Conservation (phyloP, 2,888 invertebrate genomes). For the Saturnia pavonia region DNA sequence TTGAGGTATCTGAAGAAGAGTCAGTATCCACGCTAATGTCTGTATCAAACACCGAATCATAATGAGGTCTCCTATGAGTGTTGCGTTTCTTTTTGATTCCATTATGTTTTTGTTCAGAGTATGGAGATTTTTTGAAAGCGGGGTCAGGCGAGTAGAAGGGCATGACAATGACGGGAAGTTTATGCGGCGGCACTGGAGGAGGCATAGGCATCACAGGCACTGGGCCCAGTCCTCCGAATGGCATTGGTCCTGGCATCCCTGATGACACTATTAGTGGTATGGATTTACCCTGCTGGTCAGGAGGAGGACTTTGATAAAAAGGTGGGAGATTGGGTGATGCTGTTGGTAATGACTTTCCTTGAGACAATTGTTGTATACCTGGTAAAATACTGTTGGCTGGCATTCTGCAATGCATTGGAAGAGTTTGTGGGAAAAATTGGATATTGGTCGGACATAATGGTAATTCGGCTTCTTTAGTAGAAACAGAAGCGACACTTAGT, state of each 20-base stretch:
- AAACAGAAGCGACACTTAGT: slow-evolving; percentile 28
- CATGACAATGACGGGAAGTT: slow-evolving; percentile 74
- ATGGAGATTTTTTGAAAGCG: slow-evolving; percentile 39
- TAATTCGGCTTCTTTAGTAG: slow-evolving; percentile 50
- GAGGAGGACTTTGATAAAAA: slow-evolving; percentile 37
- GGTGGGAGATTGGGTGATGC: slow-evolving; percentile 38
- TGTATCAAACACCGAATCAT: slow-evolving; percentile 33
- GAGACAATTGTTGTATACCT: slow-evolving; percentile 22
- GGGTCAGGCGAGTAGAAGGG: slow-evolving; percentile 71
- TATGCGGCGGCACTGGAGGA: slow-evolving; percentile 43
- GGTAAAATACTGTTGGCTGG: slow-evolving; percentile 39
- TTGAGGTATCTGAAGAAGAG: slow-evolving; percentile 40
- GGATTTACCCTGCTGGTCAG: slow-evolving; percentile 40
- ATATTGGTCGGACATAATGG: slow-evolving; percentile 66
- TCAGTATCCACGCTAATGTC: slow-evolving; percentile 32
- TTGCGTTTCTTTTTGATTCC: slow-evolving; percentile 28
- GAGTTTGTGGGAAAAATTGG: slow-evolving; percentile 63
- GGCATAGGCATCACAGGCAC: slow-evolving; percentile 32
- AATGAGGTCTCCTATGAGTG: slow-evolving; percentile 21
- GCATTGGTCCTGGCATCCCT: slow-evolving; percentile 31
- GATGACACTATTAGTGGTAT: slow-evolving; percentile 42
- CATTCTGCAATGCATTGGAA: slow-evolving; percentile 76
- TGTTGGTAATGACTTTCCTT: slow-evolving; percentile 27
- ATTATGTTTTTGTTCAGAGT: slow-evolving; percentile 22
- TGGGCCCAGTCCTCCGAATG: slow-evolving; percentile 29